Percentiles rank a stretch among this genome's conserved stretches.
Evolutionary conservation across 2,797 vertebrate species (phyloP).

Genomic region (Sardinella longiceps): DNA sequence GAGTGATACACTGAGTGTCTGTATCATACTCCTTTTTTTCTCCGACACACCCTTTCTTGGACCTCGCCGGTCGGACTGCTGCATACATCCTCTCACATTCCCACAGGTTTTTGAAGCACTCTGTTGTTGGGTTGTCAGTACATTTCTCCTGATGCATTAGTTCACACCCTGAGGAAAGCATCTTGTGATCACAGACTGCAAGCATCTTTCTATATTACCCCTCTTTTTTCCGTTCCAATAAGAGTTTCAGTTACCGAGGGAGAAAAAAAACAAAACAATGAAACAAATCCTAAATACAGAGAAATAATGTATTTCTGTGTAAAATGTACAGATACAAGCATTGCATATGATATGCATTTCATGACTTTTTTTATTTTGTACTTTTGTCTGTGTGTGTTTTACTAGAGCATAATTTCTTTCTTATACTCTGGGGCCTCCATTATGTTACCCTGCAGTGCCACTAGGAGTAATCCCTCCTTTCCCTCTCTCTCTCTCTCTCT

Average conservation of each 20-base stretch:
- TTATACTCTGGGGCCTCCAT: conserved; percentile 61
- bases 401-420: conserved; percentile 74
- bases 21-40: conserved; percentile 8
- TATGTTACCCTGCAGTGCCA: conserved; percentile 55
- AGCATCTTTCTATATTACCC: conserved; percentile 50
- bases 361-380: conserved; percentile 68
- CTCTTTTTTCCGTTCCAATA: conserved; percentile 71
- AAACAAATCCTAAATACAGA: conserved; percentile 84
- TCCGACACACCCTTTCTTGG: conserved; percentile 51
- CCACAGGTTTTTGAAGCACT: conserved; percentile 75
- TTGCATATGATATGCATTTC: conserved; percentile 89
- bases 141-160: conserved; percentile 52
- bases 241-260: conserved; percentile 68
- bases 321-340: conserved; percentile 98
- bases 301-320: conserved; percentile 92
- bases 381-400: conserved; percentile 90
- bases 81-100: conserved; percentile 68
- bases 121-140: conserved; percentile 63
- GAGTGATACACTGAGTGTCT: background rate
- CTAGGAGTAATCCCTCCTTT: conserved; percentile 32
- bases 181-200: conserved; percentile 65
- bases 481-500: conserved; percentile 61
- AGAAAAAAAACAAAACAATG: conserved; percentile 61
- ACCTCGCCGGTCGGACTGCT: conserved; percentile 58
- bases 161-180: conserved; percentile 62